These are phyloP conservation scores for Lacanobia oleracea DNA, from an alignment of 2,888 invertebrate species.

Conservation along the genomic window DNA sequence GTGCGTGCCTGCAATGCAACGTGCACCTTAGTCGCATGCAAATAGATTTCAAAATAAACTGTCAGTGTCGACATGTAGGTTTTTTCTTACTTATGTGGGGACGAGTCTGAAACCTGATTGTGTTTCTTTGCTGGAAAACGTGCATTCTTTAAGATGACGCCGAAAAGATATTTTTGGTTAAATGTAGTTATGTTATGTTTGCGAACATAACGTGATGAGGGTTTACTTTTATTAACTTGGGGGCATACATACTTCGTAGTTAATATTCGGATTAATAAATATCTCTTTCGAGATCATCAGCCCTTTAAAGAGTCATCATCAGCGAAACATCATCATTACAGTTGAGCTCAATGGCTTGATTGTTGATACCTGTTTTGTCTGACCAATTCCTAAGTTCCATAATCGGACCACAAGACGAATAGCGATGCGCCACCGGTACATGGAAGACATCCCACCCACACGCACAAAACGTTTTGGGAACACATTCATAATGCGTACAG, in stretches of 20 bases:
- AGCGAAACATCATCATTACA: background rate
- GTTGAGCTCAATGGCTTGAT: slow-evolving; percentile 4
- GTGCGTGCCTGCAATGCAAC: slow-evolving; percentile 53
- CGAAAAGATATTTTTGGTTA: slow-evolving; percentile 18
- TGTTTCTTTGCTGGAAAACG: slow-evolving; percentile 61
- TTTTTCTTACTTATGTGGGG: slow-evolving; percentile 45
- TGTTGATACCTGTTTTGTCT: background rate
- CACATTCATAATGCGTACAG: no score
- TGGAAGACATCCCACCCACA: no score
- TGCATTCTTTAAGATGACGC: slow-evolving; percentile 32
- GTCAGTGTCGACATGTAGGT: slow-evolving; percentile 32
- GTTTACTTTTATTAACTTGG: background rate
- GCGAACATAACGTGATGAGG: background rate
- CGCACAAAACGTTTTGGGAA: no score
- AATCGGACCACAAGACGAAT: no score
- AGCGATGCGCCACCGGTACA: no score
- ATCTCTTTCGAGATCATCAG: background rate
- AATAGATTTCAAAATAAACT: slow-evolving; percentile 53
- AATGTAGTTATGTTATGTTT: background rate
- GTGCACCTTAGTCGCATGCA: slow-evolving; percentile 53
- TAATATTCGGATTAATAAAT: background rate
- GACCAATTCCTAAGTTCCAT: background rate
- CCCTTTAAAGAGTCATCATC: background rate
- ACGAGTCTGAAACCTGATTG: slow-evolving; percentile 62
- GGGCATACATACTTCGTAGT: background rate